Evolutionary conservation across 2,113 vertebrate species (phyloP), one percentile per base, ranked within the genome.

Genomic region (Callipepla squamata): DNA sequence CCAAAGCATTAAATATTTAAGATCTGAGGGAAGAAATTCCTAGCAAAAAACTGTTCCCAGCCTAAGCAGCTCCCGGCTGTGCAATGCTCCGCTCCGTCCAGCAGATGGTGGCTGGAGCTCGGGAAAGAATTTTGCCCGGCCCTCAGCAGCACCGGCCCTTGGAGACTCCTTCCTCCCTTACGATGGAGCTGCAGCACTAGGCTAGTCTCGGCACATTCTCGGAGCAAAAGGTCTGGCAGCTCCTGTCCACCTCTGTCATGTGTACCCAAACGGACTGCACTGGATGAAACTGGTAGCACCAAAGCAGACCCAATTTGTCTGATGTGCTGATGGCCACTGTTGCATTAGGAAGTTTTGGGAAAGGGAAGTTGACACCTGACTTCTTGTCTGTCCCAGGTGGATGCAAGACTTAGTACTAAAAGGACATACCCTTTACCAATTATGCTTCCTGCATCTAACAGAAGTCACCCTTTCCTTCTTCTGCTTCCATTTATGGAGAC

Each of bases 71-170:
- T 53, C 51, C 58, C 1, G n/a, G 68, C 34, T 2, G 1, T 85
- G 85, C 73, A 93, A 17, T 87, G 63, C 26, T 22, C 85, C 14
- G 1, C 50, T 51, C 15, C 11, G 75, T 44, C 95, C 97, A 80
- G 74, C 85, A 97, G 97, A 91, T 95, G 97, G 97, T 16, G 92
- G 90, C 25, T 72, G 80, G 7, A 81, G 74, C 66, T 28, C 86
- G 61, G 80, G 14, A 85, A 96, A 81, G n/a, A 16, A 19, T 30
- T 21, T 19, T 38, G 32, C 77, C 62, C 2, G 66, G 13, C 36
- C 1, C n/a, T 45, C 44, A 28, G 20, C 11, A 2, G 25, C 7
- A 7, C 13, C 11, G 23, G 3, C 9, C 26, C 42, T 0, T 80
- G 59, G 22, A 78, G 65, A 63, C 8, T 36, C 67, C 59, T 2